These are phyloP conservation scores for Plutomurus gul DNA, from an alignment of 1,140 invertebrate genomes.

Conservation along the genomic window DNA sequence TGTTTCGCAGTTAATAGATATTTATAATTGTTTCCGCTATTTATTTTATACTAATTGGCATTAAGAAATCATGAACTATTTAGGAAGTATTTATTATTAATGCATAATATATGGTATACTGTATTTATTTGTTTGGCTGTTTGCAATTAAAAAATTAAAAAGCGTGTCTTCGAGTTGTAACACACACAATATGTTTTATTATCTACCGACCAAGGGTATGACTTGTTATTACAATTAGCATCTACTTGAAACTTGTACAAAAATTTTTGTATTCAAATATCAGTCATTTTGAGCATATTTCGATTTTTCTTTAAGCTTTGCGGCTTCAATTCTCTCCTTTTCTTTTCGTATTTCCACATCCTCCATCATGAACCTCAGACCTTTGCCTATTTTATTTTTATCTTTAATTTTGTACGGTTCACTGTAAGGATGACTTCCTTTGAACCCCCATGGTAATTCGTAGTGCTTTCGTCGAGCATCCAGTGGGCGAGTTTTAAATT, in stretches of 20 bases:
- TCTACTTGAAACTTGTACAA: neutral
- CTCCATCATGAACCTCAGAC: neutral
- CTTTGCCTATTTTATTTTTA: neutral
- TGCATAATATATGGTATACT: too few species aligned
- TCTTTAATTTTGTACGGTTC: slow-evolving; percentile 33
- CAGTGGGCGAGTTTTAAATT: slow-evolving; percentile 67
- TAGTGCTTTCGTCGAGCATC: slow-evolving; percentile 71
- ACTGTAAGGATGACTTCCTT: slow-evolving; percentile 31
- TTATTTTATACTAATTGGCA: too few species aligned
- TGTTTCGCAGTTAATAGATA: too few species aligned
- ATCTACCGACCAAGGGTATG: too few species aligned
- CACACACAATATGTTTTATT: too few species aligned
- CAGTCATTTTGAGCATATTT: neutral
- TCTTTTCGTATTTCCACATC: neutral
- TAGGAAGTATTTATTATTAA: too few species aligned
- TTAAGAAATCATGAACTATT: too few species aligned
- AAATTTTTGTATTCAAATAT: neutral
- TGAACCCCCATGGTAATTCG: slow-evolving; percentile 59
- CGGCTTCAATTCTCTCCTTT: neutral
- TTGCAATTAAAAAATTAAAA: too few species aligned
- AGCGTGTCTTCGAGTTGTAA: too few species aligned
- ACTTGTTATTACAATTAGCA: too few species aligned
- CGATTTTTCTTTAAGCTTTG: neutral
- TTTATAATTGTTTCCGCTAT: too few species aligned
- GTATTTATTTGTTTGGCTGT: too few species aligned